These are phyloP conservation scores for Chrysolina oricalcia DNA, from an alignment of 2,888 invertebrate genomes.

Conservation along the genomic window DNA sequence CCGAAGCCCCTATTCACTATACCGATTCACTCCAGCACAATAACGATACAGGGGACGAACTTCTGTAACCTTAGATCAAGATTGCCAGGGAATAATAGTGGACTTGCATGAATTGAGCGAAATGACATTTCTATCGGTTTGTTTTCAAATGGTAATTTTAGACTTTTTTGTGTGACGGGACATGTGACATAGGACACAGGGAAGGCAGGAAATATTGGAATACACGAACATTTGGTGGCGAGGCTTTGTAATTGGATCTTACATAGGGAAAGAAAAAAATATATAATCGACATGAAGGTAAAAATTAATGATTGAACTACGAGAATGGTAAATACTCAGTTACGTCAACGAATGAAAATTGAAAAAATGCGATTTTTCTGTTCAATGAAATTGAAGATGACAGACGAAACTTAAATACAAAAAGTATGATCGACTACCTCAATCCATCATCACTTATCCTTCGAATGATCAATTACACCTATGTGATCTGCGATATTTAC, in stretches of 20 bases:
- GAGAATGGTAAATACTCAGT: not conserved
- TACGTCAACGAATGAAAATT: not conserved
- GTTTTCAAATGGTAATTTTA: conserved; percentile 49
- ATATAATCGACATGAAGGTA: not conserved
- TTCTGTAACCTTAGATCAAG: conserved; percentile 38
- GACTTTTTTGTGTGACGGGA: conserved; percentile 31
- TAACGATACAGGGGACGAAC: conserved; percentile 37
- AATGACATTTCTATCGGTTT: conserved; percentile 49
- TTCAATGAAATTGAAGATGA: no score
- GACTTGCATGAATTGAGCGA: conserved; percentile 35
- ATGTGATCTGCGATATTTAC: no score
- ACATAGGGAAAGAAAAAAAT: not conserved
- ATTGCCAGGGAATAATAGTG: conserved; percentile 37
- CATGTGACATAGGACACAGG: not conserved
- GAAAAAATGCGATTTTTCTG: no score
- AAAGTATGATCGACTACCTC: no score
- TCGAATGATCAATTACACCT: no score
- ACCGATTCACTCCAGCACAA: conserved; percentile 29
- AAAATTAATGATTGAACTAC: not conserved
- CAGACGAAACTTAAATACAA: no score
- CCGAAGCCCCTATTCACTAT: conserved; percentile 25
- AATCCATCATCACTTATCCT: no score
- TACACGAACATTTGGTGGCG: not conserved
- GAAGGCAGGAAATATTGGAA: conserved; percentile 21
- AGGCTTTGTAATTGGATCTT: not conserved